Evolutionary conservation across 2,888 invertebrate genomes (phyloP), one percentile per base, ranked within the genome.

Genomic region (Clitarchus hookeri): DNA sequence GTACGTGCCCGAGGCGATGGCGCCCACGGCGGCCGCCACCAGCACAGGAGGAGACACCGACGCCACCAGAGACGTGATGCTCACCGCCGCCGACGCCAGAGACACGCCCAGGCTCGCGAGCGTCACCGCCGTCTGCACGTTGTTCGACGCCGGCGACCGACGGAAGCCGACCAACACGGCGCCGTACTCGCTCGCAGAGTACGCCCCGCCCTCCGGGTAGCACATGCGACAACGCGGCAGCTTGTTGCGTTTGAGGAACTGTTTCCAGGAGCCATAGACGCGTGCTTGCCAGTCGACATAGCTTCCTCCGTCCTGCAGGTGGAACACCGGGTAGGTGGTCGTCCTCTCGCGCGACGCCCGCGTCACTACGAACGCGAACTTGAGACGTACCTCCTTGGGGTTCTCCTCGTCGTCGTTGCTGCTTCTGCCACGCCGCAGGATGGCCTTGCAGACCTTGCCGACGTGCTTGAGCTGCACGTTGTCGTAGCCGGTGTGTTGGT

Each of bases 401-500:
- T 44, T 36, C 19, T 82, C 82, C 44, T 82, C 82, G 82, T 82
- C 82, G 36, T 13, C 80, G 26, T 11, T 13, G 23, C 26, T 23
- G 26, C 27, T 80, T 26, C 80, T 26, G 44, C 82, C 36, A 13
- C 82, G 27, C 36, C 82, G 27, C 82, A 44, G 44, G 27, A 82
- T 82, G 23, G 82, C 82, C 82, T 19, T 19, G 44, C 82, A 82
- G 26, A 36, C 82, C 82, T 82, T 82, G 36, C 36, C 11, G 9
- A 36, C 44, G 23, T 26, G 1, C 82, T 36, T 82, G 82, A 82
- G 82, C 36, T 82, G 82, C 16, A 23, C 44, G 36, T 13, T 26
- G 82, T 82, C 82, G 82, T 82, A 82, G 82, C 82, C 82, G 19
- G 82, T 82, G 16, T 82, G 82, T 19, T 44, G 23, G 82, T 82